Evolutionary conservation across 2,888 invertebrate genomes (phyloP), one percentile per base, ranked within the genome.

Genomic region (Lucinisca nassula): DNA sequence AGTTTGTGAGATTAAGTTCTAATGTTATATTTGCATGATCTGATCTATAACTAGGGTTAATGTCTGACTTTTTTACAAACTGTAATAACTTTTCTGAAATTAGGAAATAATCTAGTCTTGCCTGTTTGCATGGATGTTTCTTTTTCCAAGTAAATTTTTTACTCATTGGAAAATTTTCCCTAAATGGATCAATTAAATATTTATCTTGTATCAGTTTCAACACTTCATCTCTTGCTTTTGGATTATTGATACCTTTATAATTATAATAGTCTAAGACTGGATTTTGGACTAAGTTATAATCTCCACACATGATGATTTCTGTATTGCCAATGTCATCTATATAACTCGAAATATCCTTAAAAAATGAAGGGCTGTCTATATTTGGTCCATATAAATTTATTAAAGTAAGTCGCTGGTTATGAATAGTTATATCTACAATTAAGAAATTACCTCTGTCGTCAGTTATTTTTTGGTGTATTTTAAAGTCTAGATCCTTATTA

Each of bases 401-500:
- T 3, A 67, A 21, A 17, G 35, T 10, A 4, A 67, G 27, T 17
- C 35, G 67, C 17, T 67, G 14, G 24, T 67, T 35, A 32, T 35
- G 35, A 21, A 67, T 24, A 12, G 35, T 35, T 10, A 67, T 67
- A 35, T 67, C 67, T 12, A 67, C 21, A 10, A 67, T 35, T 1
- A 67, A n/a, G 35, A 12, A 67, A 67, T 67, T 67, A 17, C 67
- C 67, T n/a, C 67, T 8, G 32, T 30, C 27, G 1, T 51, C 51
- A n/a, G 6, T 6, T 32, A 38, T 30, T 8, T 35, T 24, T 14
- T 32, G 49, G 14, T 75, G 35, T 10, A 55, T 37, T 61, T 38
- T 58, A 37, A 38, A 37, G 0, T 79, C 72, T 35, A 72, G 24
- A 72, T 79, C 51, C n/a, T 49, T 79, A 45, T 79, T 79, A 32